Evolutionary conservation across 2,797 vertebrate species (phyloP).

Genomic region (Ambastaia sidthimunki): DNA sequence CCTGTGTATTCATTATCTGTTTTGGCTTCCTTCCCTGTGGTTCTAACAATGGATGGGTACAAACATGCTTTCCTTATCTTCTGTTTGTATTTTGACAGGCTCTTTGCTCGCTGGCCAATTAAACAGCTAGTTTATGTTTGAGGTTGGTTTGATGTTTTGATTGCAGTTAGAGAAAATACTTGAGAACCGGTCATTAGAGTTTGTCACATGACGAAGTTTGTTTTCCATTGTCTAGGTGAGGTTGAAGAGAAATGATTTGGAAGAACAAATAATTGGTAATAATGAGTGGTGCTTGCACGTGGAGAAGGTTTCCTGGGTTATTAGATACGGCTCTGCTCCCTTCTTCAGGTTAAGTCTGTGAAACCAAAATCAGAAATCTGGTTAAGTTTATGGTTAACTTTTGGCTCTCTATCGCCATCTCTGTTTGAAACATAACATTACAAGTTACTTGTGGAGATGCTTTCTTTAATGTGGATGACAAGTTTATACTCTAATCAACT

Average conservation of each 20-base stretch:
- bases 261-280: not conserved
- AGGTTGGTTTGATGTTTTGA: constrained; percentile 23
- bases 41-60: constrained; percentile 34
- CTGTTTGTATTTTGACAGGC: constrained; percentile 51
- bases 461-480: no score
- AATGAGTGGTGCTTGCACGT: not conserved
- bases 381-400: no score
- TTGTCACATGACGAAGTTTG: constrained; percentile 12
- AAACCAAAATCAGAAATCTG: no score
- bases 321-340: no score
- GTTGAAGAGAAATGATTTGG: not conserved
- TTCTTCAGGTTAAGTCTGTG: no score
- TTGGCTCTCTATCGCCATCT: no score
- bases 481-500: no score
- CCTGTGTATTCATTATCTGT: constrained; percentile 29
- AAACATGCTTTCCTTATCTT: constrained; percentile 47
- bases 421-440: no score
- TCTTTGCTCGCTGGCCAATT: constrained; percentile 20
- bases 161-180: not conserved
- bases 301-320: not conserved
- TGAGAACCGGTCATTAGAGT: not conserved
- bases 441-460: no score
- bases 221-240: not conserved
- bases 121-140: constrained; percentile 29
- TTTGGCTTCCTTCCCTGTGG: constrained; percentile 26